Percentiles rank a stretch among this genome's conserved stretches.
phyloP scores from a whole-genome alignment of 2,113 vertebrate genomes.

The Dolichotis patagonum region DNA sequence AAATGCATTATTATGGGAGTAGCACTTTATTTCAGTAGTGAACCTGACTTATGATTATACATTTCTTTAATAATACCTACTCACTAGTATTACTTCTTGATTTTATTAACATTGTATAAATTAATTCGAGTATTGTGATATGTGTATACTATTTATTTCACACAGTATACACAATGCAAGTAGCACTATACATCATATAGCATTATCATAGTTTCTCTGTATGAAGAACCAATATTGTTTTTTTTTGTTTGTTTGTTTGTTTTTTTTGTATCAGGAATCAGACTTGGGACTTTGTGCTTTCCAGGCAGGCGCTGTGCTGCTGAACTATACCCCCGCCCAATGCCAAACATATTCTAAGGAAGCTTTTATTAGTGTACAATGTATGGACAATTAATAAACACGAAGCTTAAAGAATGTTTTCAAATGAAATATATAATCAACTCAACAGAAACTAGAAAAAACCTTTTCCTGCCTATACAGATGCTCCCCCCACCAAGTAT shows the following conservation, averaged over 20 bases:
- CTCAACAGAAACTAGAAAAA: neutral
- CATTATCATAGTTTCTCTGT: neutral
- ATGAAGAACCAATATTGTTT: neutral
- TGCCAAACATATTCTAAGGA: neutral
- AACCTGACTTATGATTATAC: neutral
- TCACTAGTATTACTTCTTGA: neutral
- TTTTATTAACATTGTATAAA: neutral
- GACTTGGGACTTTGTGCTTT: too few relatives aligned
- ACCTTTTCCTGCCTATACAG: neutral
- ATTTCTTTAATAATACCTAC: neutral
- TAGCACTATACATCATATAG: fast-evolving
- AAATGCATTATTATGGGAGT: neutral
- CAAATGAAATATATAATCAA: neutral
- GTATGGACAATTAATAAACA: neutral
- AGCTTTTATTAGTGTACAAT: neutral
- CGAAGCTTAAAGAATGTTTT: neutral
- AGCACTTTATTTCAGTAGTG: neutral
- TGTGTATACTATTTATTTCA: neutral
- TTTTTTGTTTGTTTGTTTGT: too few relatives aligned
- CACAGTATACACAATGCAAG: neutral
- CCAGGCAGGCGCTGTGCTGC: too few relatives aligned
- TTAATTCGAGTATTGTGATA: neutral
- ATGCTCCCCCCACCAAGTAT: fast-evolving
- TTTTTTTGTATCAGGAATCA: too few relatives aligned
- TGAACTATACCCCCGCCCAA: too few relatives aligned